These are phyloP conservation scores for Pantherophis vulpinus DNA, from an alignment of 2,797 vertebrate species.

Conservation along the genomic window DNA sequence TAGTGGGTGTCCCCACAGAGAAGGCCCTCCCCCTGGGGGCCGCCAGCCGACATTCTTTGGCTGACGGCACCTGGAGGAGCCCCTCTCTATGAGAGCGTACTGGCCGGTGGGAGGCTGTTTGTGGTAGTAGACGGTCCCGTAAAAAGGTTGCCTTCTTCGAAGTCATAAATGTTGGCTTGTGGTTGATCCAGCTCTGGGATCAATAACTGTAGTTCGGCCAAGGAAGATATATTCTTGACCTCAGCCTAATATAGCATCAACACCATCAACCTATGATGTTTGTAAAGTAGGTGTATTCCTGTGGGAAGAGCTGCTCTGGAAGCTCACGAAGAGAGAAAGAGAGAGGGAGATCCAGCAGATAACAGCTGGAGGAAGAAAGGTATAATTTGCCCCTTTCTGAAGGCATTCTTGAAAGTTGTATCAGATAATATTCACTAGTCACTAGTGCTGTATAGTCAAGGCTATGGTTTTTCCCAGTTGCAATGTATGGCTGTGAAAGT, in stretches of 20 bases:
- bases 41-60: too few species aligned
- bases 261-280: neutral
- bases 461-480: too few species aligned
- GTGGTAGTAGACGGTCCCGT: too few species aligned
- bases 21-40: too few species aligned
- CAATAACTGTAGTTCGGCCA: neutral
- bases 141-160: neutral
- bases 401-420: neutral
- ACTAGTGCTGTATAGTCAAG: neutral
- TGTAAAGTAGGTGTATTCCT: neutral
- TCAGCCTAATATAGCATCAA: neutral
- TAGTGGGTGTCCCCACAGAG: too few species aligned
- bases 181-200: neutral
- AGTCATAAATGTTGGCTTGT: neutral
- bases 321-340: neutral
- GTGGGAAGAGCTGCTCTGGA: neutral
- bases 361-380: neutral
- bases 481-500: too few species aligned
- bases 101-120: too few species aligned
- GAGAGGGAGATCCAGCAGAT: too few species aligned
- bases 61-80: too few species aligned
- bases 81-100: too few species aligned
- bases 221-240: neutral
- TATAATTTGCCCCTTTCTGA: neutral
- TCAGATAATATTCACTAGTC: too few species aligned